Conservation (phyloP, 2,888 invertebrate genomes). For the Scelioninae gen. 2 region DNA sequence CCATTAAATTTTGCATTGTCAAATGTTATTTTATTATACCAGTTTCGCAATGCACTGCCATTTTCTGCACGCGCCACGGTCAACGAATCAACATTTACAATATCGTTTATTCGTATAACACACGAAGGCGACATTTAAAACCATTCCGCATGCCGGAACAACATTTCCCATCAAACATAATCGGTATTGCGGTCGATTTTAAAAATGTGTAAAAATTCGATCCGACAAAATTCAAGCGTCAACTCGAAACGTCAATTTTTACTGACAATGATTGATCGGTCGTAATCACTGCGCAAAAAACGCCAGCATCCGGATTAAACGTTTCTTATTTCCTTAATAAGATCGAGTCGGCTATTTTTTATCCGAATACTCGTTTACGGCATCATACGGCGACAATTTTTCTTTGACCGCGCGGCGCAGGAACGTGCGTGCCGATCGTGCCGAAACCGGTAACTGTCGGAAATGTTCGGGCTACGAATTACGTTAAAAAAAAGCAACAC, state of each 20-base stretch:
- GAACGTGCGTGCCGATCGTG: constrained; percentile 49
- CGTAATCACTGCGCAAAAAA: constrained; percentile 45
- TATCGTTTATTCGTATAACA: too few relatives aligned
- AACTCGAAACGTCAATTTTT: constrained; percentile 34
- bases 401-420: constrained; percentile 36
- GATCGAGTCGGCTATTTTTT: constrained; percentile 35
- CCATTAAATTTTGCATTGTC: too few relatives aligned
- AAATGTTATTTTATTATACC: too few relatives aligned
- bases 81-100: too few relatives aligned
- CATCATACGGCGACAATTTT: constrained; percentile 48
- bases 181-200: too few relatives aligned
- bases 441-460: constrained; percentile 49
- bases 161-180: too few relatives aligned
- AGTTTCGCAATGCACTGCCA: too few relatives aligned
- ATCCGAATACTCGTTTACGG: constrained; percentile 42
- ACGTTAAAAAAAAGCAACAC: constrained; percentile 18
- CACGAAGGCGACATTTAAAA: too few relatives aligned
- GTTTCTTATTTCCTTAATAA: constrained; percentile 37
- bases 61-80: too few relatives aligned
- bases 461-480: constrained; percentile 36
- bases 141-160: too few relatives aligned
- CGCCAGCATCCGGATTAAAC: constrained; percentile 51
- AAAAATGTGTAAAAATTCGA: not conserved
- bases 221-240: constrained; percentile 3
- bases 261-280: constrained; percentile 50